Base-by-base conservation (phyloP, 2,888 invertebrate species). In the Chymomyza procnemis region DNA sequence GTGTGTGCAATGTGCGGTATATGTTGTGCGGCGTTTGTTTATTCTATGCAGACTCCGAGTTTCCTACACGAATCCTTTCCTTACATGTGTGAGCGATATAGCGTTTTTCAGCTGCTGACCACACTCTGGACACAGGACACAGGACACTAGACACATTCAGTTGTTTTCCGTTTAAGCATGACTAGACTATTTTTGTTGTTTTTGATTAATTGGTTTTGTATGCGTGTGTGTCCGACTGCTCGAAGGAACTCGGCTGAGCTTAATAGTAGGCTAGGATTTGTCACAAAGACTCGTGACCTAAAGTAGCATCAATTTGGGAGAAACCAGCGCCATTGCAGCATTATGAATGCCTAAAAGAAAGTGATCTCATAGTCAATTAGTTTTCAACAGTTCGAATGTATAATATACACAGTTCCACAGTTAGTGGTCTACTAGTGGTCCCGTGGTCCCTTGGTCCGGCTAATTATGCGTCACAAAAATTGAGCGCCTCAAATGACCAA, bases 81-180 rank as follows among this genome's bases (percentile, higher is more conserved):
- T 70, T 69, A 54, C 64, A 66, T 63, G 64, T 69, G 69, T 69
- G 62, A 65, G 18, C 19, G 50, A 16, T 16, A 3, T 3, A 50
- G 50, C 50, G 4, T 50, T 50, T 50, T 50, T 50, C 50, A 50
- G 50, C 50, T 50, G 50, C 50, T 50, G 50, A 18, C 50, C 50
- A 41, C 34, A 50, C 18, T 14, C 26, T 26, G 26, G 26, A 26
- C 26, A 26, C 26, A 26, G 26, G 26, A 26, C 26, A 26, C 26
- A 4, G 26, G 26, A 6, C 26, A 6, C 18, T 50, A 18, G 50
- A 1, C 50, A 50, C 34, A 19, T 50, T 50, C 0, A 50, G 50
- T 78, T 69, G 85, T 71, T 65, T 81, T 81, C 81, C 86, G 76
- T 82, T 86, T 81, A 81, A 81, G 56, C 71, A 75, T 81, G 81